These are phyloP conservation scores for Falco novaeseelandiae DNA, from an alignment of 2,797 vertebrate species.

Conservation along the genomic window DNA sequence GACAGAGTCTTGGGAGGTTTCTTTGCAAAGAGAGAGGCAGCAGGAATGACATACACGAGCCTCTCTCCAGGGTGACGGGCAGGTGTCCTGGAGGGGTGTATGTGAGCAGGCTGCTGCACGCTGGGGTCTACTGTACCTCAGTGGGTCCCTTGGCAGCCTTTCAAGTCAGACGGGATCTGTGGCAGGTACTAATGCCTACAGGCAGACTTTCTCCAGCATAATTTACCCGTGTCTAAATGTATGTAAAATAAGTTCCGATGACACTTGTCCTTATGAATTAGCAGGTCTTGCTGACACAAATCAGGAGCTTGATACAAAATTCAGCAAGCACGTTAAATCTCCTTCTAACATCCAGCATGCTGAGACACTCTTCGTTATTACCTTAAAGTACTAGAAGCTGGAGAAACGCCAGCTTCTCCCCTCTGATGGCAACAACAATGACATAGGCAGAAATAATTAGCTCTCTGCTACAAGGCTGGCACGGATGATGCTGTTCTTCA, in stretches of 20 bases:
- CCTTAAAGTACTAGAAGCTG: slow-evolving; percentile 40
- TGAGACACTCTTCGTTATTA: slow-evolving; percentile 17
- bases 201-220: not conserved
- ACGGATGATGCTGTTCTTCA: not conserved
- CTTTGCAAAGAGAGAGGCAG: not conserved
- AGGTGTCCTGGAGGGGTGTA: not conserved
- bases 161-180: not conserved
- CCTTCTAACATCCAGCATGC: not conserved
- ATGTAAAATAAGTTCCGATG: not conserved
- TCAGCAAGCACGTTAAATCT: slow-evolving; percentile 38
- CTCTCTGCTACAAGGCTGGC: not conserved
- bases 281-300: slow-evolving; percentile 36
- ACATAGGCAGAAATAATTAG: slow-evolving; percentile 45
- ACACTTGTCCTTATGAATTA: slow-evolving; percentile 15
- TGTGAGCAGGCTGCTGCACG: not conserved
- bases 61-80: fast-evolving
- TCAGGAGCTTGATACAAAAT: slow-evolving; percentile 16
- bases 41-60: not conserved
- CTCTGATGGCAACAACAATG: not conserved
- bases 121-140: not conserved
- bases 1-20: not conserved
- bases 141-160: not conserved
- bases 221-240: not conserved
- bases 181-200: not conserved
- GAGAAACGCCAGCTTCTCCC: slow-evolving; percentile 42